These are phyloP conservation scores for Berghia stephanieae DNA, from an alignment of 1,140 invertebrate species.

Conservation along the genomic window DNA sequence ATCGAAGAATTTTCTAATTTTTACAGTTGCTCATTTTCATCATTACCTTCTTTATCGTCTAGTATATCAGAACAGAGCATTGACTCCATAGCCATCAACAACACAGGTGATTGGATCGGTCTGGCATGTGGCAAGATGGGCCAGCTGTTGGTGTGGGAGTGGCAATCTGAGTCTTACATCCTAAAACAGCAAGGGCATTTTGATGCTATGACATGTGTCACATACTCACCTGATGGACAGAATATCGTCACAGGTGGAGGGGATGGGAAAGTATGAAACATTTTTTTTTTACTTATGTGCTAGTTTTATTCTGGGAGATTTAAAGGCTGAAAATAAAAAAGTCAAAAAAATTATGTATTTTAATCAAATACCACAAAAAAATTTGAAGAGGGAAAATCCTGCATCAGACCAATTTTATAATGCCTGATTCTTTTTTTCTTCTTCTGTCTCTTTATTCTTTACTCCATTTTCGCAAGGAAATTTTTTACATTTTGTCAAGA, in stretches of 20 bases:
- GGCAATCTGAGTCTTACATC: constrained; percentile 98
- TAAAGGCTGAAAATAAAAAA: too few species aligned
- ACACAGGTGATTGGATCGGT: constrained; percentile 93
- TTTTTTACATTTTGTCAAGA: too few species aligned
- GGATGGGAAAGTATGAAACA: constrained; percentile 82
- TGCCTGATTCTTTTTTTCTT: too few species aligned
- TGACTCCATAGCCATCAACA: constrained; percentile 82
- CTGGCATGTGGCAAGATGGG: constrained; percentile 77
- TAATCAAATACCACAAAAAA: too few species aligned
- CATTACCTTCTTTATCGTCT: constrained; percentile 20
- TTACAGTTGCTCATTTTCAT: not conserved
- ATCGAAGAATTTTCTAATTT: too few species aligned
- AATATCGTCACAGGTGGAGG: constrained; percentile 91
- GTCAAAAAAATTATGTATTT: too few species aligned
- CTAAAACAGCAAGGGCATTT: constrained; percentile 97
- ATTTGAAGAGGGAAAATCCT: too few species aligned
- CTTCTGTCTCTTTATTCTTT: too few species aligned
- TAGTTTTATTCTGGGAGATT: not conserved
- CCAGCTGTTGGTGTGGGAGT: constrained; percentile 97
- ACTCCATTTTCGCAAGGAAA: too few species aligned
- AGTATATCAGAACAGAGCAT: constrained; percentile 76
- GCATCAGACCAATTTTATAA: too few species aligned
- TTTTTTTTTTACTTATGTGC: not conserved
- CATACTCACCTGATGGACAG: constrained; percentile 91
- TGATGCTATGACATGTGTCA: constrained; percentile 83